Base-by-base conservation (phyloP, 1,140 invertebrate genomes). In the Physella acuta region DNA sequence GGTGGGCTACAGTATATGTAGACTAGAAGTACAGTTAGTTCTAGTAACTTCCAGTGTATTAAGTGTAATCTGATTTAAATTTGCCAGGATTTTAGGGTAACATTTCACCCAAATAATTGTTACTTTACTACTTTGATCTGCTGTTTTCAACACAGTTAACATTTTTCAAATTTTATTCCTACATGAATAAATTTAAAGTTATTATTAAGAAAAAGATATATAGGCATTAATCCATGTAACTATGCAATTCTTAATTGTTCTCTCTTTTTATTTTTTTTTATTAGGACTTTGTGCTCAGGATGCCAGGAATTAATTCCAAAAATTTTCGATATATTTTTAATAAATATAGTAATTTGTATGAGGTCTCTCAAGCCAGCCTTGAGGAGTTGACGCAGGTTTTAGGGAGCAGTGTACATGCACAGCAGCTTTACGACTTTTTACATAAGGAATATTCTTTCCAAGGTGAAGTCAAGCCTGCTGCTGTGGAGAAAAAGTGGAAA, bases 301-400 rank as follows among this genome's bases (percentile, higher is more conserved):
- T 99, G 76, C 95, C 95, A 0, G 95, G 95, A 4, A 88, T 98
- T 3, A 92, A 91, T 76, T 91, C 92, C 0, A 94, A 94, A 85
- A 98, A 97, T 84, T 88, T 96, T 5, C 87, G 90, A 63, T 75
- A 82, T 0, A 85, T 98, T 66, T 87, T 98, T 85, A 91, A 93
- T 72, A 90, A 91, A 81, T 92, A 85, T 17, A 67, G 79, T 4
- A 79, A 81, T 68, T 65, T 93, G 1, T 82, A 89, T 71, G 91
- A 91, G 37, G 84, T 98, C 61, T 89, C 80, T 51, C 77, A 83
- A 26, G 60, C 88, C 14, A 74, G 81, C 33, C 72, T 83, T 36
- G 87, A 90, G 67, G 87, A 92, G 78, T 76, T 94, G 59, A 78
- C 78, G 28, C 85, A 89, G 69, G 85, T 93, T 44, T 76, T 94